These are phyloP conservation scores for Phlogophora meticulosa DNA, from an alignment of 2,888 invertebrate genomes.

Conservation along the genomic window DNA sequence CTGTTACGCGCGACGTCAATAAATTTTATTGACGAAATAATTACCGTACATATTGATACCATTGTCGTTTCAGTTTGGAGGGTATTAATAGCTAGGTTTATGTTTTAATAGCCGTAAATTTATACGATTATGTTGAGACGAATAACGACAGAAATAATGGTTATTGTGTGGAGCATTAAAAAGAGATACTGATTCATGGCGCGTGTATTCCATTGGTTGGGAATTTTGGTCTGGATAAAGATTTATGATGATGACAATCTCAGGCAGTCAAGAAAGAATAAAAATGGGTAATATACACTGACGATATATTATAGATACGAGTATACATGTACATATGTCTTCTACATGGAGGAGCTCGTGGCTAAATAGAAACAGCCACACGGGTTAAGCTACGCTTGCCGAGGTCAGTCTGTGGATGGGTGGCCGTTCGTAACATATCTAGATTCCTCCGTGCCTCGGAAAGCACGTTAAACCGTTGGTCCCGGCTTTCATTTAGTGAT, in stretches of 20 bases:
- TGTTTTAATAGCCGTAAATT: slow-evolving; percentile 24
- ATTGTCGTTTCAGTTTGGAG: slow-evolving; percentile 1
- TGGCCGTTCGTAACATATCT: no score
- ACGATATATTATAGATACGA: no score
- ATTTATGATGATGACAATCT: not conserved
- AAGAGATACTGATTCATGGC: not conserved
- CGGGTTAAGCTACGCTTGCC: no score
- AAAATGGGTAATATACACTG: no score
- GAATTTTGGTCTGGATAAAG: not conserved
- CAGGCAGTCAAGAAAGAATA: not conserved
- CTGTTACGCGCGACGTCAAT: slow-evolving; percentile 33
- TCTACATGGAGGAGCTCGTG: no score
- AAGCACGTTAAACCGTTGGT: no score
- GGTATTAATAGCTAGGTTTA: slow-evolving; percentile 35
- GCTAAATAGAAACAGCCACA: no score
- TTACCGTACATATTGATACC: slow-evolving; percentile 28
- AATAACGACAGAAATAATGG: slow-evolving; percentile 2
- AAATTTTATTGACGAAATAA: slow-evolving; percentile 55
- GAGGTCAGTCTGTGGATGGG: no score
- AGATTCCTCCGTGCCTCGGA: no score
- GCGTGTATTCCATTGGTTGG: not conserved
- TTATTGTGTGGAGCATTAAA: not conserved
- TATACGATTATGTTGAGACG: not conserved
- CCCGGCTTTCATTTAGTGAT: no score
- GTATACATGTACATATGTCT: no score